Percentiles rank a stretch among this genome's conserved stretches.
These are phyloP conservation scores for Isichthys henryi DNA, from an alignment of 2,113 vertebrate species.

Conservation along the genomic window DNA sequence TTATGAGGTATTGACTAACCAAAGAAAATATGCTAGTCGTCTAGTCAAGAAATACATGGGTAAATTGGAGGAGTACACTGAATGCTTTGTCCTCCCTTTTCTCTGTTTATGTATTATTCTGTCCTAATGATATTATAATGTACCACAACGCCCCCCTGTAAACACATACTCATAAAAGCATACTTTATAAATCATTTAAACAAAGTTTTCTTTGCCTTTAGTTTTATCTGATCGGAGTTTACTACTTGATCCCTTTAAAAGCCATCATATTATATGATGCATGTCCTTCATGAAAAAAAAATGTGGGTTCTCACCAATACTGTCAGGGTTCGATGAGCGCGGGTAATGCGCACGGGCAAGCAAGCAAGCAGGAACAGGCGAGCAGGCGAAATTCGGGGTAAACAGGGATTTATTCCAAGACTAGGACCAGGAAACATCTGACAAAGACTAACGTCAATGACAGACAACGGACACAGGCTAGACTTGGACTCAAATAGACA, in stretches of 20 bases:
- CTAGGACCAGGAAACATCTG: too few species aligned
- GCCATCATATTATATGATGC: neutral
- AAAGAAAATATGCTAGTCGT: neutral
- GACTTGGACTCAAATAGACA: too few species aligned
- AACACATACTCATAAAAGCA: neutral
- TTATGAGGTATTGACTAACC: too few species aligned
- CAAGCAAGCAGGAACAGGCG: too few species aligned
- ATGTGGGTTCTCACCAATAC: slow-evolving; percentile 40
- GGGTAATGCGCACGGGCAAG: too few species aligned
- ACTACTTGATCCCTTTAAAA: neutral
- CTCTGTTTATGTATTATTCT: neutral
- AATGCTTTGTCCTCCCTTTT: neutral
- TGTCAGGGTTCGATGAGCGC: too few species aligned
- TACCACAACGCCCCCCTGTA: neutral
- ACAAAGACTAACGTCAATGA: too few species aligned
- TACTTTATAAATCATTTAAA: neutral
- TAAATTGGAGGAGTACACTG: neutral
- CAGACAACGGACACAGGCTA: too few species aligned
- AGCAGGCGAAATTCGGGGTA: too few species aligned
- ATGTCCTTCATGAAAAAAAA: neutral
- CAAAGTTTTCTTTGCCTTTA: neutral
- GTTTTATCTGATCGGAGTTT: neutral
- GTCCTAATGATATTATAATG: neutral
- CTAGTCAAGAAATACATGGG: neutral
- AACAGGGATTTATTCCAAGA: too few species aligned